Evolutionary conservation across 1,140 invertebrate genomes (phyloP), one percentile per base, ranked within the genome.

Genomic region (Onthophagus taurus): DNA sequence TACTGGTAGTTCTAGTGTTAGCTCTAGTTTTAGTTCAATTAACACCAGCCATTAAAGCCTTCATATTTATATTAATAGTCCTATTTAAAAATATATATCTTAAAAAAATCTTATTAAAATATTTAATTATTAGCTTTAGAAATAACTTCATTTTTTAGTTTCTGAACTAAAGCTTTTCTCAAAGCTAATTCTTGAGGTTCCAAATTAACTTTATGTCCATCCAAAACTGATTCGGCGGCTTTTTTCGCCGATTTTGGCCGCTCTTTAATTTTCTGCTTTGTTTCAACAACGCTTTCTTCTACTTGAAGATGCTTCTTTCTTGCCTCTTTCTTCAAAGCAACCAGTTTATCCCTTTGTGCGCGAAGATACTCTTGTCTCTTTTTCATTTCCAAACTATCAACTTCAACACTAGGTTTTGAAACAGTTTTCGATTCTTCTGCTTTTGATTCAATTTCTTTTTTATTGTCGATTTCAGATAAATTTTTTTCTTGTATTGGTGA

Each of bases 241-340:
- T 75, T 70, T 47, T 75, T 70, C 0, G 84, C 78, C 0, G 81
- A 85, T 44, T 76, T 74, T 1, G 85, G 85, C 23, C 84, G 62
- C 16, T 62, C 50, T 8, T 51, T 54, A 29, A 33, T 41, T 1
- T 47, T 45, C 4, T 52, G 51, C 2, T 53, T 55, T 7, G 52
- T 21, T 1, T 54, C 47, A 35, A 60, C 57, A 3, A 36, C 52
- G 2, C 63, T 62, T 5, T 67, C 61, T 47, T 71, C 65, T 8
- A 66, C 72, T n/a, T 74, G 73, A 2, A 95, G 65, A 54, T 83
- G 77, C 51, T 84, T 82, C 54, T 84, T 81, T 17, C 90, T 71
- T 13, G 85, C 88, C 63, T 85, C 76, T 59, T 86, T 86, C 60
- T 95, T 95, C 54, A 94, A 60, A 12, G 84, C 83, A 20, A 95